Base-by-base conservation (phyloP, 2,113 vertebrate genomes). In the Megaptera novaeangliae region DNA sequence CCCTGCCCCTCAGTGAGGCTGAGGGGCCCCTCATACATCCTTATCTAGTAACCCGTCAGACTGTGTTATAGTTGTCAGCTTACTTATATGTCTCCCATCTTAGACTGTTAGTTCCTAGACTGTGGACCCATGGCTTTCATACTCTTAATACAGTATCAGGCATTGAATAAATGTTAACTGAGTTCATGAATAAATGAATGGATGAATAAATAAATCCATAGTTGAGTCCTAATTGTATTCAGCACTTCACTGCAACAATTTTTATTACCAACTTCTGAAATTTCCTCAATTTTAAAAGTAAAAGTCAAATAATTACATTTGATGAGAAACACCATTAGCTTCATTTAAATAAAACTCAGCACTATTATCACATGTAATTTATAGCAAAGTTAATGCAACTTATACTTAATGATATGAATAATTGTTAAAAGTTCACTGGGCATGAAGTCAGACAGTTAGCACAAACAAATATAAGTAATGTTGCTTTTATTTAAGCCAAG, bases 371-470 rank as follows among this genome's bases (percentile, higher is more conserved):
- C 29, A 96, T 57, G 20, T 36, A 96, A 95, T 96, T 92, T 95
- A 87, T 81, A 82, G 77, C 39, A 63, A 88, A 82, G 61, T 88
- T 96, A 97, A 94, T 95, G 41, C 49, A 97, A 86, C 25, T 82
- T 59, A 90, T 68, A 89, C 52, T 89, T 95, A 86, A 96, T 93
- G 72, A 91, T 86, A 96, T 74, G 55, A 84, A 90, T 95, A 97
- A 89, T 94, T 80, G 12, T 41, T 77, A n/a, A n/a, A 97, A 96
- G n/a, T 91, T 97, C 85, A 94, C n/a, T 96, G n/a, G 52, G 36
- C 55, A 97, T 93, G 89, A 97, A 88, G 81, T 94, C 55, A 94
- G 13, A 78, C 14, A 91, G 31, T 88, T 94, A 95, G 61, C 39
- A 81, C 71, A 95, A 95, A 94, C 20, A 5, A 74, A 78, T 64